Evolutionary conservation across 92 coral and sea anemone species (phyloP), one percentile per base, ranked within the genome.

Genomic region (Zoanthus gigantus): DNA sequence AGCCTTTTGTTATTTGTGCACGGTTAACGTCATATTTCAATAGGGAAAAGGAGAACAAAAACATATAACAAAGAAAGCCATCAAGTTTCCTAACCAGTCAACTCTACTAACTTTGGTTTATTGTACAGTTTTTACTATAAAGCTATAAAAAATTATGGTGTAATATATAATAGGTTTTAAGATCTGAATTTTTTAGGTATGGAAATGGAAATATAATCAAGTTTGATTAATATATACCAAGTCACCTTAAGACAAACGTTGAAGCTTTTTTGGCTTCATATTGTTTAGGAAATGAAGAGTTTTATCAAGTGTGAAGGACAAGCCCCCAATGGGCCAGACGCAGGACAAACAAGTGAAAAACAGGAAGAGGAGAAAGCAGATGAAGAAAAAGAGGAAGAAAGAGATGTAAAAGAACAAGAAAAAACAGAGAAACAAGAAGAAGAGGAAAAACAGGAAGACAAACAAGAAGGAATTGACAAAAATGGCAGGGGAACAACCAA

Each of bases 231-330:
- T 50, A 7, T 50, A 50, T 50, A 50, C 5, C 12, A 7, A 50
- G 9, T 7, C 56, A 50, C 0, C 5, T 3, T 50, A 7, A 50
- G 56, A 37, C 42, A 10, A 14, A 69, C 45, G 5, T 69, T 31
- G 45, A 69, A 11, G 12, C 5, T 30, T 69, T 69, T 34, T 2
- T 12, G 42, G 4, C 31, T 69, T 69, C 12, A 32, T 29, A 10
- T 30, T 44, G 71, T 60, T 66, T 87, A 94, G 98, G 98, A 95
- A 71, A 92, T 89, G 66, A 92, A 93, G 66, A 95, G 93, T 76
- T 94, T 93, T 58, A 82, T 91, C 74, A 90, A 88, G 86, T 84
- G 83, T 30, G 90, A 44, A 3, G 92, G 88, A 67, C 76, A 88
- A 74, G 56, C 79, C 12, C 83, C 86, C 31, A 81, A 81, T 10